Evolutionary conservation across 2,888 invertebrate genomes (phyloP).

Genomic region (Lasioglossum morio): DNA sequence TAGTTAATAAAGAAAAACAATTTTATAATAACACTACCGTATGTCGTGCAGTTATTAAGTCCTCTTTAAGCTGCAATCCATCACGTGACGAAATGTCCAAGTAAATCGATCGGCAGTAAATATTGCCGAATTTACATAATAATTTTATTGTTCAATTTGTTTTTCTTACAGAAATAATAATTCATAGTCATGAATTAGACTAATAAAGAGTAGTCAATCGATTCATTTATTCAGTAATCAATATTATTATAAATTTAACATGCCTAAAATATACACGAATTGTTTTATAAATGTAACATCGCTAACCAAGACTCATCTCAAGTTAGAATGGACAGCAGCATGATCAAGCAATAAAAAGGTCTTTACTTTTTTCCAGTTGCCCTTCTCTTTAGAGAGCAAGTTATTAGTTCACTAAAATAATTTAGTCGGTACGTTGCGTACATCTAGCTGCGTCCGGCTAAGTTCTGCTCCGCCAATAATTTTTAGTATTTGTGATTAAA

Average conservation of each 20-base stretch:
- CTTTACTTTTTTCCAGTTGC: slow-evolving; percentile 38
- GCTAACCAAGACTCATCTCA: slow-evolving; percentile 79
- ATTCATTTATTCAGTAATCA: slow-evolving; percentile 81
- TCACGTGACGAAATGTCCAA: slow-evolving; percentile 13
- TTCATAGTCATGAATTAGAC: slow-evolving; percentile 78
- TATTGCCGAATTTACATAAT: slow-evolving; percentile 55
- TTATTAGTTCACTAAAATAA: slow-evolving; percentile 72
- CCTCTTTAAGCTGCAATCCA: background rate
- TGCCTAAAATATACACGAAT: slow-evolving; percentile 84
- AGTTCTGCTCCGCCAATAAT: slow-evolving; percentile 78
- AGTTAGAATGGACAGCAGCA: slow-evolving; percentile 71
- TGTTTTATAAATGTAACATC: slow-evolving; percentile 80
- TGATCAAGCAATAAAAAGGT: slow-evolving; percentile 69
- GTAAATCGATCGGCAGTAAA: slow-evolving; percentile 39
- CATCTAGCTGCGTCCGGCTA: slow-evolving; percentile 77
- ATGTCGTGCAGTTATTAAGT: slow-evolving; percentile 27
- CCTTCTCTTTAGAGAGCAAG: slow-evolving; percentile 60
- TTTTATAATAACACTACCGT: slow-evolving; percentile 34
- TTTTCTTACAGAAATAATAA: slow-evolving; percentile 73
- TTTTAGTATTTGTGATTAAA: slow-evolving; percentile 72
- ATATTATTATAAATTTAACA: slow-evolving; percentile 83
- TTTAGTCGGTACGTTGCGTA: slow-evolving; percentile 72
- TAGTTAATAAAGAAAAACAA: slow-evolving; percentile 50
- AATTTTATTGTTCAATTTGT: slow-evolving; percentile 73
- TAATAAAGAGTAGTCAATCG: slow-evolving; percentile 81